Conservation (phyloP, 1,140 invertebrate genomes). For the Carposina sasakii region DNA sequence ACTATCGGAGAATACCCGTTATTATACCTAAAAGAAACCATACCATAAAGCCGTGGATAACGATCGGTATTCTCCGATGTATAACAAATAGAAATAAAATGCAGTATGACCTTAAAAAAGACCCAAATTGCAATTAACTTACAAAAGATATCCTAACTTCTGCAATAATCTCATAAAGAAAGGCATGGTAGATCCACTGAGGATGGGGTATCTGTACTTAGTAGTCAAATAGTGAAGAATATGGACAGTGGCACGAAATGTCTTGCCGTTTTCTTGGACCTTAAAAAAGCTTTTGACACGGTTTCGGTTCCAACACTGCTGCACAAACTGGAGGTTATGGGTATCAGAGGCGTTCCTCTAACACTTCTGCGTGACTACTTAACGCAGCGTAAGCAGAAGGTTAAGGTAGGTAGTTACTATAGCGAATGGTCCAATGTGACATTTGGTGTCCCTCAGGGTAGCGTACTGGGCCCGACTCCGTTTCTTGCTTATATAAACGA, state of each 20-base stretch:
- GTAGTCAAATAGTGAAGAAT: background rate
- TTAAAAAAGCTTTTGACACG: background rate
- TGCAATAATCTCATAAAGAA: no score
- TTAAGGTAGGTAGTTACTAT: background rate
- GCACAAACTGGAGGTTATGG: background rate
- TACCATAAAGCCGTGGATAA: no score
- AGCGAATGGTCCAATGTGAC: background rate
- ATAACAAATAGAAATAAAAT: no score
- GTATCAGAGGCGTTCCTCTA: background rate
- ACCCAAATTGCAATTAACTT: no score
- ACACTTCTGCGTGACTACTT: background rate
- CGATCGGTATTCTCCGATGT: no score
- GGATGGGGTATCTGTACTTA: background rate
- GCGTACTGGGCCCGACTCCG: background rate
- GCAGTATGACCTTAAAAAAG: no score
- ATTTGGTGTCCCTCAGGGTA: background rate
- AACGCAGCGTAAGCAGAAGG: background rate
- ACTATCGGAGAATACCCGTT: no score
- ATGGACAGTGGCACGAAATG: background rate
- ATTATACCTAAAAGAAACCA: no score
- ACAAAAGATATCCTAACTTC: no score
- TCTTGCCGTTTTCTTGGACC: background rate
- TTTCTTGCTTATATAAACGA: background rate
- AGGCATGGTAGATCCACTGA: background rate
- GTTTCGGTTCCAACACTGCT: background rate